These are phyloP conservation scores for Nymphalis io DNA, from an alignment of 1,140 invertebrate species.

Conservation along the genomic window DNA sequence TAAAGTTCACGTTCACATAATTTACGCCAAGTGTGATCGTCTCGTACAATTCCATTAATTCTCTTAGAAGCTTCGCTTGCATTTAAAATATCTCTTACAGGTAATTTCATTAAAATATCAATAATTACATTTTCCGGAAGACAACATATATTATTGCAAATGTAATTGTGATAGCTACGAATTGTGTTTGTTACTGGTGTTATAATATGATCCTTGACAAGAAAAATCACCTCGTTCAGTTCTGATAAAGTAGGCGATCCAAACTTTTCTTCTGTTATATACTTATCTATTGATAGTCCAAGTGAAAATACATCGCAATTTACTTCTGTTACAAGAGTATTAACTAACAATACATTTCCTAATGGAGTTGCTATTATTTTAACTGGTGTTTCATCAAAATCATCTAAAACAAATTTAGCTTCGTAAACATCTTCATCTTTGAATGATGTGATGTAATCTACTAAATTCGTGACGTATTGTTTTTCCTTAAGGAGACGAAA, in stretches of 20 bases:
- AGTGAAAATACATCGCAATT: slow-evolving; percentile 43
- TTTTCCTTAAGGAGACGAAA: slow-evolving; percentile 41
- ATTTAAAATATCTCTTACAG: slow-evolving; percentile 45
- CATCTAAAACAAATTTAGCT: not conserved
- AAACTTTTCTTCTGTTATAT: slow-evolving; percentile 40
- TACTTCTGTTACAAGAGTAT: slow-evolving; percentile 36
- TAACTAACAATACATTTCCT: slow-evolving; percentile 46
- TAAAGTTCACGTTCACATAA: slow-evolving; percentile 49
- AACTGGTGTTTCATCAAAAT: not conserved
- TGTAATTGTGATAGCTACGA: slow-evolving; percentile 26
- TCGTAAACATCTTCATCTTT: not conserved
- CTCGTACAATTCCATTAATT: slow-evolving; percentile 41
- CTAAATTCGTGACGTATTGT: not conserved
- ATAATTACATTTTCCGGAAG: slow-evolving; percentile 46
- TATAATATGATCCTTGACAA: not conserved
- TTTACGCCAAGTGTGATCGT: slow-evolving; percentile 44
- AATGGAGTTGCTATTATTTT: not conserved
- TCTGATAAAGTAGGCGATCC: not conserved
- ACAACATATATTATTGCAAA: slow-evolving; percentile 40
- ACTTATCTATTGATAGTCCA: slow-evolving; percentile 40
- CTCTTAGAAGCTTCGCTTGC: slow-evolving; percentile 46
- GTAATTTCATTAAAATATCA: slow-evolving; percentile 43
- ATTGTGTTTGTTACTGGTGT: not conserved
- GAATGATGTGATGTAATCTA: not conserved
- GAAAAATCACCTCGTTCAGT: not conserved